Evolutionary conservation across 2,888 invertebrate species (phyloP), one percentile per base, ranked within the genome.

Genomic region (Zelleria hepariella): DNA sequence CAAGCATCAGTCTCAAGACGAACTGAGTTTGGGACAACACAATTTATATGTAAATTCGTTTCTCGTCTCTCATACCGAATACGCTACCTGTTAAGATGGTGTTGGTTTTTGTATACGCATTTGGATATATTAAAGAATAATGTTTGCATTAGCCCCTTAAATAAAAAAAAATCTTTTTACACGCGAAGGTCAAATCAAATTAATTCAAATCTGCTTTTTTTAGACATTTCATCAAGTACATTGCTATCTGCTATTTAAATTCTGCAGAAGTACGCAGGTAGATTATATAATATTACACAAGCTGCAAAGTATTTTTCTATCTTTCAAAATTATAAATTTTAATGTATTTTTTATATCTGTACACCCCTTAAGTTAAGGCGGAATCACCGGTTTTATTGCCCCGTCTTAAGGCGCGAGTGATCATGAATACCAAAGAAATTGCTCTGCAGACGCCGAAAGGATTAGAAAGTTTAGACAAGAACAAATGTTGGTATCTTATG

Each of bases 21-120:
- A 60, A 58, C 25, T 60, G 62, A 54, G 62, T 62, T 60, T 58
- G 62, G 62, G 62, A 63, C n/a, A n/a, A 65, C 57, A 63, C 66
- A 65, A 67, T 67, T 66, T 67, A 67, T 66, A 66, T 67, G 66
- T 64, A 64, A 67, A 67, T 67, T 58, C 18, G 25, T 49, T 52
- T 53, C 56, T 55, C 58, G 60, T 58, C 42, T 58, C 62, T 60
- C 63, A 60, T 59, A 62, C 58, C 27, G 27, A 59, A 57, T 60
- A 42, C 32, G 32, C 32, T 42, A 42, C 32, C 32, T 60, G 58
- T 55, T 53, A 57, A 59, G 51, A 54, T 15, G 32, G 15, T 15
- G 32, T 15, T 15, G 2, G 15, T 10, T 42, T 42, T 15, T n/a
- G n/a, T n/a, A n/a, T n/a, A n/a, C n/a, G n/a, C n/a, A n/a, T n/a